phyloP scores from a whole-genome alignment of 1,140 invertebrate genomes.

The Rhynchophorus ferrugineus region DNA sequence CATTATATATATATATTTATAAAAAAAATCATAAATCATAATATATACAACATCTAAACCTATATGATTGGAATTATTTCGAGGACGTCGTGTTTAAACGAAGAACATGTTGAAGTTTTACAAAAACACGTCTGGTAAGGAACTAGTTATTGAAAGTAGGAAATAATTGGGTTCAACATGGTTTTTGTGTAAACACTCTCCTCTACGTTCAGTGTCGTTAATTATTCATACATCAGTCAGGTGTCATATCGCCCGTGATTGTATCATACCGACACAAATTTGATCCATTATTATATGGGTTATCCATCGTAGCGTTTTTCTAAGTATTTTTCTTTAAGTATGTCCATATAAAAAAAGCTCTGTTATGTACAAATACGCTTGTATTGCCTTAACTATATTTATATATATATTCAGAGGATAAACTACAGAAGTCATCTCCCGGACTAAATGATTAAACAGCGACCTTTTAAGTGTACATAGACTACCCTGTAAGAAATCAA shows the following conservation, averaged over 20 bases:
- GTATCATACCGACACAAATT: background rate
- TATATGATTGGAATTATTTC: conserved; percentile 16
- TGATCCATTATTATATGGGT: background rate
- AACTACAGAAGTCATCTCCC: conserved; percentile 2
- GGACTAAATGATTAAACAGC: conserved; percentile 5
- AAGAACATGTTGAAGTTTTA: too few relatives aligned
- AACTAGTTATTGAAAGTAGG: too few relatives aligned
- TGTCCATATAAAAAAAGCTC: conserved; percentile 42
- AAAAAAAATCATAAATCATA: conserved; percentile 30
- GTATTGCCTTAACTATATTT: conserved; percentile 25
- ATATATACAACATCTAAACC: conserved; percentile 33
- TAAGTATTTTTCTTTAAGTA: conserved; percentile 17
- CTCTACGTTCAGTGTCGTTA: background rate
- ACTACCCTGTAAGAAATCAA: conserved; percentile 34
- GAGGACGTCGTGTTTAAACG: too few relatives aligned
- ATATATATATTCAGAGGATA: conserved; percentile 22
- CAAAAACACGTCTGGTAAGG: too few relatives aligned
- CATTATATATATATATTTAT: conserved; percentile 23
- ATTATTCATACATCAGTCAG: conserved; percentile 22
- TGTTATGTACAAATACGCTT: conserved; percentile 38
- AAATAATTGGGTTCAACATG: too few relatives aligned
- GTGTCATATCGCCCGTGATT: conserved; percentile 22
- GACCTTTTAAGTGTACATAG: conserved; percentile 24
- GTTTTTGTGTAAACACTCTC: too few relatives aligned
- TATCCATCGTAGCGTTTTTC: conserved; percentile 19